Evolutionary conservation across 2,888 invertebrate species (phyloP).

Genomic region (Volucella inflata): DNA sequence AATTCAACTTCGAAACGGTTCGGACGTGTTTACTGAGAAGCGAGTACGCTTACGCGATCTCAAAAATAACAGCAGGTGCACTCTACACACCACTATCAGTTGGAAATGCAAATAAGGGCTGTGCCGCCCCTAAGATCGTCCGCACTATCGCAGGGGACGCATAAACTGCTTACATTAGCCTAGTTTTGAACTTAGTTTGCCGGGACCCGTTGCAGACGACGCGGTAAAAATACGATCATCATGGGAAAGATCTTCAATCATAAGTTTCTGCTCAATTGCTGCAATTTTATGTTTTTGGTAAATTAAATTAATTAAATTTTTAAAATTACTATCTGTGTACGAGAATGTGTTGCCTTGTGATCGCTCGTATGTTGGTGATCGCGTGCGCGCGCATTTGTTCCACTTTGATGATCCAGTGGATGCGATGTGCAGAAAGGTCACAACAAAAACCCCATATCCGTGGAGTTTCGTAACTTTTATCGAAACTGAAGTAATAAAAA

Average conservation of each 20-base stretch:
- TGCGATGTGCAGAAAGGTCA: slow-evolving; percentile 27
- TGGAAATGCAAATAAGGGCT: slow-evolving; percentile 66
- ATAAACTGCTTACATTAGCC: slow-evolving; percentile 50
- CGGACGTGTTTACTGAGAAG: slow-evolving; percentile 33
- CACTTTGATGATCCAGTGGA: slow-evolving; percentile 44
- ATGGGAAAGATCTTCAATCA: slow-evolving; percentile 85
- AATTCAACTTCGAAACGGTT: slow-evolving; percentile 53
- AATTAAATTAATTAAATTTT: slow-evolving; percentile 69
- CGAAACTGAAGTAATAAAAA: slow-evolving; percentile 20
- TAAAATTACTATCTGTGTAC: slow-evolving; percentile 1
- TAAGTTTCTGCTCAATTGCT: slow-evolving; percentile 87
- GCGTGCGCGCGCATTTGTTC: slow-evolving; percentile 47
- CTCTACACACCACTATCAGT: slow-evolving; percentile 15
- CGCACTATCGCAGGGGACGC: slow-evolving; percentile 40
- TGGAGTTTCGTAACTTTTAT: slow-evolving; percentile 49
- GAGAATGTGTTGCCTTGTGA: not conserved
- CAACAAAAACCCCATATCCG: slow-evolving; percentile 14
- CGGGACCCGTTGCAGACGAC: slow-evolving; percentile 7
- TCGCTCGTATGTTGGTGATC: slow-evolving; percentile 14
- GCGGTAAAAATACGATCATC: slow-evolving; percentile 40
- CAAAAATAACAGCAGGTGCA: slow-evolving; percentile 42
- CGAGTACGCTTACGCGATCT: slow-evolving; percentile 2
- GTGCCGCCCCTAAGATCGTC: slow-evolving; percentile 44
- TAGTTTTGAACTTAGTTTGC: slow-evolving; percentile 40
- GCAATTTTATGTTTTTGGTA: slow-evolving; percentile 87